Conservation (phyloP, 1,140 invertebrate genomes). For the Eriosoma lanigerum region DNA sequence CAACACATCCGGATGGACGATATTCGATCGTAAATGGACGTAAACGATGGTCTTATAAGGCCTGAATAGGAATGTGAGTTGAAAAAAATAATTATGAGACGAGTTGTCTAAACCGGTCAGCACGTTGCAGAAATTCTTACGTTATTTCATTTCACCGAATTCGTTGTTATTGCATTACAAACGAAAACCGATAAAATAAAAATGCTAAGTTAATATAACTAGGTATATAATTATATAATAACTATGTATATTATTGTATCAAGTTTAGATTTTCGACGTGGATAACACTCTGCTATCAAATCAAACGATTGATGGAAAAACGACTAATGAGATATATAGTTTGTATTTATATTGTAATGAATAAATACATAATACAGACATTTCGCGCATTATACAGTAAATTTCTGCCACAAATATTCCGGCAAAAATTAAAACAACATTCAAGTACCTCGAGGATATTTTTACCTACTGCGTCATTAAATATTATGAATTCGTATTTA, state of each 20-base stretch:
- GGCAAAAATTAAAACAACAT: background rate
- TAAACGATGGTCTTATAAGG: background rate
- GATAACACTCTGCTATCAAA: too few relatives aligned
- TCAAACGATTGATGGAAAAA: too few relatives aligned
- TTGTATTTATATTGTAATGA: too few relatives aligned
- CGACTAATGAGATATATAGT: background rate
- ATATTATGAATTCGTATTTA: too few relatives aligned
- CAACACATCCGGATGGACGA: conserved; percentile 38
- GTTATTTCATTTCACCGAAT: background rate
- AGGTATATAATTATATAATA: too few relatives aligned
- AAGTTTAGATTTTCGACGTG: too few relatives aligned
- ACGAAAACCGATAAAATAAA: background rate
- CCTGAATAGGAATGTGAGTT: conserved; percentile 19
- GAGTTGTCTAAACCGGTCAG: conserved; percentile 27
- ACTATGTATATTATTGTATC: too few relatives aligned
- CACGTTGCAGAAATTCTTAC: background rate
- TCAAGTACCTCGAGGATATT: background rate
- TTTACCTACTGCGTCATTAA: too few relatives aligned
- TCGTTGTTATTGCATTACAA: background rate
- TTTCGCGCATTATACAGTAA: conserved; percentile 3
- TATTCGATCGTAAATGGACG: conserved; percentile 22
- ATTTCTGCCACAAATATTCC: background rate
- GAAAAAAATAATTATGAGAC: background rate
- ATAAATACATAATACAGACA: too few relatives aligned
- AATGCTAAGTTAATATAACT: too few relatives aligned